Conservation (phyloP, 2,888 invertebrate genomes). For the Ischnus inquisitorius region DNA sequence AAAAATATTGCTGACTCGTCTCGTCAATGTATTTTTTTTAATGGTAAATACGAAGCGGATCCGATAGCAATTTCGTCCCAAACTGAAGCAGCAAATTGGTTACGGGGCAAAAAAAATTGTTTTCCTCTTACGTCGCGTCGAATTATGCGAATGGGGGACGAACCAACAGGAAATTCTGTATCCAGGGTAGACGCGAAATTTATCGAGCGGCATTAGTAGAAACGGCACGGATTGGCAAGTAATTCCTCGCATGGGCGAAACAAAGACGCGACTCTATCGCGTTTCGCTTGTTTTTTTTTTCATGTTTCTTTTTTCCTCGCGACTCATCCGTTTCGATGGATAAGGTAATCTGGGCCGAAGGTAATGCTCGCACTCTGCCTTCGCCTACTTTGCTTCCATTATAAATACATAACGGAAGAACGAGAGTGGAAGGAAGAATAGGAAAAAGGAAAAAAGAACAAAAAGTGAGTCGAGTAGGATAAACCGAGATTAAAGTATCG, state of each 20-base stretch:
- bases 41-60: too few species aligned
- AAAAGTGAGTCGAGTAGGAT: background rate
- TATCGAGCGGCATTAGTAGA: slow-evolving; percentile 5
- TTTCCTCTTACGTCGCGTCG: background rate
- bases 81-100: too few species aligned
- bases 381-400: slow-evolving; percentile 1
- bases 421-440: slow-evolving; percentile 9
- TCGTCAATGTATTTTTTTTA: too few species aligned
- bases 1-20: too few species aligned
- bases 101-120: background rate
- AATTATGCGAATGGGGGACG: background rate
- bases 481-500: slow-evolving; percentile 11
- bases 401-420: slow-evolving; percentile 42
- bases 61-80: too few species aligned
- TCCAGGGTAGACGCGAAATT: background rate
- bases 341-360: slow-evolving; percentile 26
- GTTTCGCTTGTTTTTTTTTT: background rate
- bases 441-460: background rate
- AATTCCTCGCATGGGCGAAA: slow-evolving; percentile 53
- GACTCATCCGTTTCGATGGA: slow-evolving; percentile 28
- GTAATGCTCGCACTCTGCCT: slow-evolving; percentile 20
- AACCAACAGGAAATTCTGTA: background rate
- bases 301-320: background rate
- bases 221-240: slow-evolving; percentile 44
- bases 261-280: slow-evolving; percentile 32